These are phyloP conservation scores for Dryoscopus gambensis DNA, from an alignment of 2,113 vertebrate genomes.

Conservation along the genomic window DNA sequence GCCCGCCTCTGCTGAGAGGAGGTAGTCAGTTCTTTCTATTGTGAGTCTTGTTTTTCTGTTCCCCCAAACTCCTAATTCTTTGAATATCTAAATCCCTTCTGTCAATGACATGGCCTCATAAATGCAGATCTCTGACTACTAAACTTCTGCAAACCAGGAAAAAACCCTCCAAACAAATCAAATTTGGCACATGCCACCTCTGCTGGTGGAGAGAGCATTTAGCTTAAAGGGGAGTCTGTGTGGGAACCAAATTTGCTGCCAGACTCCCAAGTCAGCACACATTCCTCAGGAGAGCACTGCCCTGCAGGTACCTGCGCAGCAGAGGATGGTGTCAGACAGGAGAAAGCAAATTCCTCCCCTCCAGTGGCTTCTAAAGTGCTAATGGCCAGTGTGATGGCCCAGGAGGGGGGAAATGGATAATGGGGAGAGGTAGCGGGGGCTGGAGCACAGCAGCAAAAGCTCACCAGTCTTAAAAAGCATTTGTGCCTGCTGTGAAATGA, in stretches of 20 bases:
- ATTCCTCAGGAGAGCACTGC: background rate
- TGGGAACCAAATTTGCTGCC: background rate
- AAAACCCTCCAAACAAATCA: background rate
- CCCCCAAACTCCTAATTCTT: background rate
- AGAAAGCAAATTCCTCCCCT: background rate
- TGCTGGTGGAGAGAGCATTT: background rate
- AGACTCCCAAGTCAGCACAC: background rate
- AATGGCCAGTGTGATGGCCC: background rate
- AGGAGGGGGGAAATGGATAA: background rate
- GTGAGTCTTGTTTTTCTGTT: background rate
- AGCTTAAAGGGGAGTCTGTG: background rate
- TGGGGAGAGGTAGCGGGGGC: background rate
- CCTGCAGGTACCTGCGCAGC: background rate
- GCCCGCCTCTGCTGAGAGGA: background rate
- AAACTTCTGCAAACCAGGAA: background rate
- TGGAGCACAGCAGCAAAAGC: background rate
- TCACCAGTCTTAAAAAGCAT: background rate
- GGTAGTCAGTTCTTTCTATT: background rate
- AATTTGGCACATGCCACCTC: background rate
- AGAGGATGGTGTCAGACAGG: background rate
- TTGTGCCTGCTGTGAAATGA: slow-evolving; percentile 9
- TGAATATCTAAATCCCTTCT: background rate
- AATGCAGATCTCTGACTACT: background rate
- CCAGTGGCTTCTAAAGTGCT: background rate
- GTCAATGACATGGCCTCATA: background rate